Evolutionary conservation across 2,888 invertebrate genomes (phyloP).

Genomic region (Parthenolecanium corni): DNA sequence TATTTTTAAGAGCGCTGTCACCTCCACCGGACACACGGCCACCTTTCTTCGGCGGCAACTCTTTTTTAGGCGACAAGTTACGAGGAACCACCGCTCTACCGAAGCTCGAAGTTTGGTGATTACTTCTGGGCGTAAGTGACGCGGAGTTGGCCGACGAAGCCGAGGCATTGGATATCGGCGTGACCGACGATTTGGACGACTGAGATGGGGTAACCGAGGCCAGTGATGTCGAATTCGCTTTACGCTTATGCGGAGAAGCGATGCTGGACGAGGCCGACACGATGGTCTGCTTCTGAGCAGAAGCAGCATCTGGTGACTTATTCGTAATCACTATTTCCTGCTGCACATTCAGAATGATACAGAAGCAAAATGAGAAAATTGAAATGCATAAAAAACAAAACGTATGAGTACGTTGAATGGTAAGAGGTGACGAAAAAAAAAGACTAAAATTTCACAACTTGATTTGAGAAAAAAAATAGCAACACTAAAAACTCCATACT

Average conservation of each 20-base stretch:
- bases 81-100: neutral
- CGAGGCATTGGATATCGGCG: neutral
- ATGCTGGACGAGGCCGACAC: too few relatives aligned
- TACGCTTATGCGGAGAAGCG: too few relatives aligned
- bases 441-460: too few relatives aligned
- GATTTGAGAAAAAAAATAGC: too few relatives aligned
- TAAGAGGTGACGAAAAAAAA: too few relatives aligned
- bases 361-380: neutral
- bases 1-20: neutral
- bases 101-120: slow-evolving; percentile 1
- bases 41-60: neutral
- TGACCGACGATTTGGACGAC: neutral
- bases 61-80: neutral
- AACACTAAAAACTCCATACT: too few relatives aligned
- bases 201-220: neutral
- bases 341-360: neutral
- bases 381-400: too few relatives aligned
- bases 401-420: too few relatives aligned
- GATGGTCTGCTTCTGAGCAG: neutral
- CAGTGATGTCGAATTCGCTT: neutral
- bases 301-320: neutral
- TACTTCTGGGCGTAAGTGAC: neutral
- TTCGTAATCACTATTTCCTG: neutral
- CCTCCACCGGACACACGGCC: neutral
- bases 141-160: too few relatives aligned